Base-by-base conservation (phyloP, 2,888 invertebrate species). In the Automeris io region DNA sequence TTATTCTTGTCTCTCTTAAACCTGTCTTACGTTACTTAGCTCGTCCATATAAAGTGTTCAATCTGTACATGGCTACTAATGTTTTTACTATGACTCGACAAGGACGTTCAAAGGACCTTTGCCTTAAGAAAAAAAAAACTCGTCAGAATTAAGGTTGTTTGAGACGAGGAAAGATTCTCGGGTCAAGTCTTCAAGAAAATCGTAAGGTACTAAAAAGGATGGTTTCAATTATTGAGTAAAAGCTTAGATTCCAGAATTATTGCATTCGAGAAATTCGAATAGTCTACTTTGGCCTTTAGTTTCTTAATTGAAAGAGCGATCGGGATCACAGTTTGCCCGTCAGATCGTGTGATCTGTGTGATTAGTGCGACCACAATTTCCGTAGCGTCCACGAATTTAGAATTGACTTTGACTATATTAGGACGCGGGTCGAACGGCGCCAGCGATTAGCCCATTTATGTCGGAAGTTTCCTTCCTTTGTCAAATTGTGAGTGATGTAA, bases 401-500 rank as follows among this genome's bases (percentile, higher is more conserved):
- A 29, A 29, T 29, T 16, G 16, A 29, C 29, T 29, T 29, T 29
- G 29, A 29, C n/a, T n/a, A n/a, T 29, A 29, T 16, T 29, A 29
- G 16, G 29, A 29, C n/a, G 2, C 5, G 29, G 16, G 3, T 19
- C 6, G 6, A 19, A 19, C 19, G 29, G 29, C 29, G 29, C 29
- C 29, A 12, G 3, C 13, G 29, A 29, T 29, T 29, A 13, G n/a
- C n/a, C n/a, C n/a, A 19, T 19, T 25, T 12, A 29, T 16, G 16
- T 16, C 16, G 29, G 29, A 29, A 29, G 16, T 29, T 29, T 29
- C 29, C 29, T 29, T 16, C 16, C 16, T 13, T 16, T 16, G 16
- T 29, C 13, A 16, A 29, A 29, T 16, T 29, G 16, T 29, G 13
- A 29, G 16, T 29, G 16, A 29, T 29, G 29, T 29, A 16, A 29